Evolutionary conservation across 2,888 invertebrate genomes (phyloP).

Genomic region (Syrista parreyssii): DNA sequence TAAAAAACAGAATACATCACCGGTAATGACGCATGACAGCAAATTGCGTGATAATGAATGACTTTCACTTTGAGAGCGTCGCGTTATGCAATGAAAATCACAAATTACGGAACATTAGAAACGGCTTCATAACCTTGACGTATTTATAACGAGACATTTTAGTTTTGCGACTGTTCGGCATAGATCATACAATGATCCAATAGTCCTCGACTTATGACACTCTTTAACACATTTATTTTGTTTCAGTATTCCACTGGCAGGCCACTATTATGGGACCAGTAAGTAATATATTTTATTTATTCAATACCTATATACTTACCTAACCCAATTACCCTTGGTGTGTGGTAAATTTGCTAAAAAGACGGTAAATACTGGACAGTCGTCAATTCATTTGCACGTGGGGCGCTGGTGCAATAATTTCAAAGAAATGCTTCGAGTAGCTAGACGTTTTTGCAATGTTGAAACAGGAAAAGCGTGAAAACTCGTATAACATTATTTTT

Average conservation of each 20-base stretch:
- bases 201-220: neutral
- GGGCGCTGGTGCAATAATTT: neutral
- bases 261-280: conserved; percentile 99
- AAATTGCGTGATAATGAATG: neutral
- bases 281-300: conserved; percentile 69
- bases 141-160: neutral
- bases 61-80: neutral
- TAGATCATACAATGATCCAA: neutral
- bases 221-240: neutral
- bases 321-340: neutral
- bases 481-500: conserved; percentile 54
- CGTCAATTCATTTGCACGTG: neutral
- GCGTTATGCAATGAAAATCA: neutral
- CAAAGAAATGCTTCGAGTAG: neutral
- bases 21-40: neutral
- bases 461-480: neutral
- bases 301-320: neutral
- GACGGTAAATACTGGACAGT: neutral
- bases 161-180: neutral
- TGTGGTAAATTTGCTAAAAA: neutral
- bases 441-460: neutral
- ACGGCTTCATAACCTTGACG: neutral
- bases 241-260: conserved; percentile 99
- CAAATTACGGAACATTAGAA: neutral
- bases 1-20: neutral